A percentile compares a stretch with the other conserved stretches of the same genome.
Conservation (phyloP, 2,797 vertebrate genomes). For the Numenius phaeopus region DNA sequence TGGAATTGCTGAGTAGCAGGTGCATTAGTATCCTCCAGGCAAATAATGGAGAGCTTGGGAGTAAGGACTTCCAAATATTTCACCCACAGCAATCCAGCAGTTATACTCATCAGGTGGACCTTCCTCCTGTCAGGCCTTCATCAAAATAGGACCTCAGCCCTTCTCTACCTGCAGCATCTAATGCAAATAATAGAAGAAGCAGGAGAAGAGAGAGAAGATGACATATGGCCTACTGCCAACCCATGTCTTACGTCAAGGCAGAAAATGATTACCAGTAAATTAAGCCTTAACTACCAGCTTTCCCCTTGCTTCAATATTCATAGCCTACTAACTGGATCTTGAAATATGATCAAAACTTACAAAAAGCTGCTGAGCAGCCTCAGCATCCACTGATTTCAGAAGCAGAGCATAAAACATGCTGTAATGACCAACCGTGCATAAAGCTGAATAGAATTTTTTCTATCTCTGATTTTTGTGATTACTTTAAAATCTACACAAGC, state of each 20-base stretch:
- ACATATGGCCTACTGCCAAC: background rate
- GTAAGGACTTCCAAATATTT: background rate
- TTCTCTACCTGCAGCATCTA: background rate
- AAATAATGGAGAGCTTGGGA: background rate
- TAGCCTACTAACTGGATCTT: background rate
- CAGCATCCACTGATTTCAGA: background rate
- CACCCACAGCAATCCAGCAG: background rate
- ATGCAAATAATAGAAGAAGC: background rate
- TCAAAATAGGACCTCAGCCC: background rate
- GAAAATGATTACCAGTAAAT: background rate
- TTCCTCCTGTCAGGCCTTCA: background rate
- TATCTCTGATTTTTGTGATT: background rate
- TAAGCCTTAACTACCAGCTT: background rate
- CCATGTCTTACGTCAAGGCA: background rate
- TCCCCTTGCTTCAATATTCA: background rate
- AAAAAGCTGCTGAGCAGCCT: background rate
- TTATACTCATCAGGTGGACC: background rate
- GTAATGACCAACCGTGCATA: background rate
- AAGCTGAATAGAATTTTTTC: background rate
- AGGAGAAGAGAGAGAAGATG: background rate
- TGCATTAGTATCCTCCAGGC: background rate
- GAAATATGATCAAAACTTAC: background rate
- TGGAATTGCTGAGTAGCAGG: background rate
- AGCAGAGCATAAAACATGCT: background rate
- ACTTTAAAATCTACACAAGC: conserved; percentile 17